phyloP scores from a whole-genome alignment of 2,888 invertebrate genomes.

The Sphaeridia pumilis region DNA sequence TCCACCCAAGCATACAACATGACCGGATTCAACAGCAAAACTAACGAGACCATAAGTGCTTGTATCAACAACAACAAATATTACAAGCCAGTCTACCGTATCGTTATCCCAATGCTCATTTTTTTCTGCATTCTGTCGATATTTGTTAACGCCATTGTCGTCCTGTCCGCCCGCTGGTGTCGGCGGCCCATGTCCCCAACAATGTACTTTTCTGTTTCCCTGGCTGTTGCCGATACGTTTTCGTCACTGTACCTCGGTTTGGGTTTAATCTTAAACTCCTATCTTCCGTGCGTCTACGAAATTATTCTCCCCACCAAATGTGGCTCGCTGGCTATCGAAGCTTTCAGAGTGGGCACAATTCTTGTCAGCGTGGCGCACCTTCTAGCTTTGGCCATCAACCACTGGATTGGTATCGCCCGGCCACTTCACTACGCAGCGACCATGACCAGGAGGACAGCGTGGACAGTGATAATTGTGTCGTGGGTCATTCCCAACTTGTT shows the following conservation, averaged over 20 bases:
- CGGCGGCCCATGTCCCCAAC: slow-evolving; percentile 48
- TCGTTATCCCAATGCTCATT: slow-evolving; percentile 38
- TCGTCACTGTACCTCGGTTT: slow-evolving; percentile 46
- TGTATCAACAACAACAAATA: no score
- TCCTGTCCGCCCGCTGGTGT: slow-evolving; percentile 48
- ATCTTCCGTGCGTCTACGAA: slow-evolving; percentile 41
- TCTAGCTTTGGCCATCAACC: slow-evolving; percentile 52
- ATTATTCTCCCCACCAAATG: slow-evolving; percentile 42
- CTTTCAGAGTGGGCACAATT: slow-evolving; percentile 46
- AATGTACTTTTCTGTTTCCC: slow-evolving; percentile 48
- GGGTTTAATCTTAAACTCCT: slow-evolving; percentile 47
- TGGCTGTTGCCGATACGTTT: slow-evolving; percentile 49
- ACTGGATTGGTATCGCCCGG: slow-evolving; percentile 52
- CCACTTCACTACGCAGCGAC: slow-evolving; percentile 53
- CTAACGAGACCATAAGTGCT: no score
- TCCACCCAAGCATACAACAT: no score
- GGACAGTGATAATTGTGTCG: slow-evolving; percentile 44
- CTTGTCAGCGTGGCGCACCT: slow-evolving; percentile 53
- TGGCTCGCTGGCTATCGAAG: slow-evolving; percentile 39
- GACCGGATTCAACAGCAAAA: no score
- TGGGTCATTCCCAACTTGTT: slow-evolving; percentile 48
- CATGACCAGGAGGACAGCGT: slow-evolving; percentile 46
- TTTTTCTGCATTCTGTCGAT: slow-evolving; percentile 46
- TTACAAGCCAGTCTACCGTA: slow-evolving; percentile 10
- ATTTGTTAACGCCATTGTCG: slow-evolving; percentile 46